Base-by-base conservation (phyloP, 2,797 vertebrate genomes). In the Macropodus opercularis region DNA sequence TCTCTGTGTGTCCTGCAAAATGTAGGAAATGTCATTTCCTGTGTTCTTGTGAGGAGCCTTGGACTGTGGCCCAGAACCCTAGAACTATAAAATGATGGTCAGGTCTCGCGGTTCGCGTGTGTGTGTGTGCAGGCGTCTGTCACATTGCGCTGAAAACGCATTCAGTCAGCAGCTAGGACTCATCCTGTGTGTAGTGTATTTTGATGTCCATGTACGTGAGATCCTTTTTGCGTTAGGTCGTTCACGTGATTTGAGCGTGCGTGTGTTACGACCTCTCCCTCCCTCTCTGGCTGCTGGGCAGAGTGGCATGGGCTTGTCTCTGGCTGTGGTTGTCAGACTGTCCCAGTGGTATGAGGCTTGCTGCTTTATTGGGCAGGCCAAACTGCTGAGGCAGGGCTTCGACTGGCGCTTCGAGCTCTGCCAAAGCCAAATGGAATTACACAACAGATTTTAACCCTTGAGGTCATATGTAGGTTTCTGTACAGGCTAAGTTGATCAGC, bases 1-100 rank as follows among this genome's bases (percentile, higher is more conserved):
- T 79, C 64, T 71, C 74, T 77, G 48, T 74, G 72, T 89, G 79
- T 87, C 86, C 88, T 84, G 77, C 83, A 84, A 87, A 85, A 85
- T 52, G 69, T 89, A 92, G 92, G 91, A 92, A 93, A 92, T 92
- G 91, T 91, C 82, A 91, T 93, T 93, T 93, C 93, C 93, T 93
- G 90, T 89, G 85, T 91, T 93, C 77, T 84, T 88, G 79, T 72
- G 83, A 85, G 59, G 73, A 81, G 75, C 77, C 83, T 86, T 91
- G 90, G 85, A 89, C 67, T 27, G 12, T 44, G 50, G 75, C 83
- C 87, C 80, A 86, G 79, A 87, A 71, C 63, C 75, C 66, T 53
- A 87, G 58, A 85, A 69, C 62, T 77, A 42, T 42, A 56, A 79
- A 62, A 52, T 43, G 29, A 75, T 60, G 75, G 79, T 69, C 68